Base-by-base conservation (phyloP, 2,797 vertebrate species). In the Acanthiza pusilla region DNA sequence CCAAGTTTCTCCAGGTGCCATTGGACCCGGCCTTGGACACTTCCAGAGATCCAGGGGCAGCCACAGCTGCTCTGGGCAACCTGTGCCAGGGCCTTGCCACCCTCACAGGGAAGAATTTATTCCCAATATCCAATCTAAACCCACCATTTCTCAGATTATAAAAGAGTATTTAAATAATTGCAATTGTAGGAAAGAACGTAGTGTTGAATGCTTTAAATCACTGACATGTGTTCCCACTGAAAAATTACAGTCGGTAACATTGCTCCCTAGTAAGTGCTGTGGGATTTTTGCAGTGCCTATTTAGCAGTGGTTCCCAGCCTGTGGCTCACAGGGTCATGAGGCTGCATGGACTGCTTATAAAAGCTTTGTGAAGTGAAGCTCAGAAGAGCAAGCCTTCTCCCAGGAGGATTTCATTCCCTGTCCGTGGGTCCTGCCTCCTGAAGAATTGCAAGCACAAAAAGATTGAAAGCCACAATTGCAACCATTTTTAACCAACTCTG, bases 1-100 rank as follows among this genome's bases (percentile, higher is more conserved):
- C 36, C 42, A 61, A 29, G 10, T 0, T 34, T 4, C 47, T 73
- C 60, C 47, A 5, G 51, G 62, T 16, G 27, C 38, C 0, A 1
- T 60, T 23, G n/a, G 58, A 0, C 23, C 10, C 47, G 47, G 54
- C 47, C 26, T 48, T 55, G 55, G 19, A 1, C 48, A 36, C 22
- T 61, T 1, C 7, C 55, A 48, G 70, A 30, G 48, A 48, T 68
- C 30, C 60, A 73, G 22, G 22, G 32, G 13, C 16, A 75, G 13
- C 26, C 26, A 3, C 62, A 74, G 42, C 62, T 81, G 0, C 34
- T 42, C 30, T 81, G 70, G 51, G 10, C 22, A 42, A 0, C 17
- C 30, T 55, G 54, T 75, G 55, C 42, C 48, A 54, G 42, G 40
- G 30, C 34, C 34, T 77, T 0, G 0, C 34, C 34, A 40, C 16